Evolutionary conservation across 2,888 invertebrate species (phyloP).

Genomic region (Nomada fabriciana): DNA sequence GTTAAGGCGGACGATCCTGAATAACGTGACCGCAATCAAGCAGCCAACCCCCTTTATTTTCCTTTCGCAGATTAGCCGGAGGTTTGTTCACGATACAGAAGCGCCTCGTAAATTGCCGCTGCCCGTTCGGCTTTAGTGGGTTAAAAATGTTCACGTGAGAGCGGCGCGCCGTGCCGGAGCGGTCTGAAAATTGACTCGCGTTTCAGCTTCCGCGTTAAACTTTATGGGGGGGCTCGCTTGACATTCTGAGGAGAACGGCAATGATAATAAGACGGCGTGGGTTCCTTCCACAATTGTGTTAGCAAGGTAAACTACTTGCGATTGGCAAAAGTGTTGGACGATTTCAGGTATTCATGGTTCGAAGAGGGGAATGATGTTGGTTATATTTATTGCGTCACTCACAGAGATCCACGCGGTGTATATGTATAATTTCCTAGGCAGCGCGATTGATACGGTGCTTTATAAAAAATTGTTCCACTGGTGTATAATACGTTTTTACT

Average conservation of each 20-base stretch:
- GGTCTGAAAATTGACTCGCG: neutral
- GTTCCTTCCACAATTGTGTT: neutral
- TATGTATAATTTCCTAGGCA: no score
- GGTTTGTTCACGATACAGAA: constrained; percentile 32
- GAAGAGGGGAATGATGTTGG: no score
- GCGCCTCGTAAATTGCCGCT: constrained; percentile 13
- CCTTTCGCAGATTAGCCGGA: constrained; percentile 38
- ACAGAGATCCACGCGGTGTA: no score
- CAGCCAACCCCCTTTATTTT: constrained; percentile 38
- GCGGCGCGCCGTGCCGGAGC: neutral
- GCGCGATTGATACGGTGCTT: no score
- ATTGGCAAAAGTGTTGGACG: neutral
- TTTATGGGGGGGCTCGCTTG: neutral
- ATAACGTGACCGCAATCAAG: constrained; percentile 53
- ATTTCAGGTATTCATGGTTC: neutral
- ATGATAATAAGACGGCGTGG: neutral
- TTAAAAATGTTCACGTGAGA: neutral
- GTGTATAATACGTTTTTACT: no score
- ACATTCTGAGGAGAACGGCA: neutral
- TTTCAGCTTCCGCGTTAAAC: neutral
- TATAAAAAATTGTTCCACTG: no score
- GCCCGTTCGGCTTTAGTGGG: neutral
- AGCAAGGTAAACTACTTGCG: neutral
- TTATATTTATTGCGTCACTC: no score
- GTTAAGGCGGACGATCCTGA: constrained; percentile 49